Percentiles rank a stretch among this genome's conserved stretches.
Evolutionary conservation across 2,888 invertebrate genomes (phyloP).

Genomic region (Villa cingulata): DNA sequence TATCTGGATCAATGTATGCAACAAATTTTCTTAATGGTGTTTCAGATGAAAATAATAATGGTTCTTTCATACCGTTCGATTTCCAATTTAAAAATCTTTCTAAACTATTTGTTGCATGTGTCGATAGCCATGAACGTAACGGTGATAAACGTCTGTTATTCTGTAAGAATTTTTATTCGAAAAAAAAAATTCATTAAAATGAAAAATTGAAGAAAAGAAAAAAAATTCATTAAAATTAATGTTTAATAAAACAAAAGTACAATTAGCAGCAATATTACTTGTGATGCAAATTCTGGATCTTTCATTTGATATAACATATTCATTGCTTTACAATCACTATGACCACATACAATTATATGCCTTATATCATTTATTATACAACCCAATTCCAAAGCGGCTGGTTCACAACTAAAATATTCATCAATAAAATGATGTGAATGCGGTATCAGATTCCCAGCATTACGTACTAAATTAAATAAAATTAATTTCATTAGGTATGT

Average conservation of each 20-base stretch:
- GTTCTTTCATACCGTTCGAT: constrained; percentile 44
- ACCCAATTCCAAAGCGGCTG: constrained; percentile 88
- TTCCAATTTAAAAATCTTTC: constrained; percentile 67
- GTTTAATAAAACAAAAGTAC: background rate
- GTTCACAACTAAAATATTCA: constrained; percentile 84
- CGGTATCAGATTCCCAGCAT: constrained; percentile 92
- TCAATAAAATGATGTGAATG: constrained; percentile 78
- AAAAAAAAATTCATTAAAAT: too few relatives aligned
- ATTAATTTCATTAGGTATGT: too few relatives aligned
- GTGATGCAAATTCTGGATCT: constrained; percentile 60
- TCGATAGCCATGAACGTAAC: constrained; percentile 79
- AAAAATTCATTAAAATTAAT: background rate
- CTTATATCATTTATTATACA: constrained; percentile 83
- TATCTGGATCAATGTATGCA: constrained; percentile 88
- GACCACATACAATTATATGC: constrained; percentile 91
- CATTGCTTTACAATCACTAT: constrained; percentile 98
- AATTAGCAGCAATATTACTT: too few relatives aligned
- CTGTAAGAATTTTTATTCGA: too few relatives aligned
- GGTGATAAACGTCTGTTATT: constrained; percentile 73
- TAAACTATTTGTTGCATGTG: constrained; percentile 69
- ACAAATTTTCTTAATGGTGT: constrained; percentile 77
- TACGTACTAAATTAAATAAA: constrained; percentile 62
- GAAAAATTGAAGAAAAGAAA: too few relatives aligned
- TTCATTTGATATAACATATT: constrained; percentile 74
- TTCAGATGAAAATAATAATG: constrained; percentile 74